phyloP scores from a whole-genome alignment of 2,113 vertebrate genomes.

The Martes martes region DNA sequence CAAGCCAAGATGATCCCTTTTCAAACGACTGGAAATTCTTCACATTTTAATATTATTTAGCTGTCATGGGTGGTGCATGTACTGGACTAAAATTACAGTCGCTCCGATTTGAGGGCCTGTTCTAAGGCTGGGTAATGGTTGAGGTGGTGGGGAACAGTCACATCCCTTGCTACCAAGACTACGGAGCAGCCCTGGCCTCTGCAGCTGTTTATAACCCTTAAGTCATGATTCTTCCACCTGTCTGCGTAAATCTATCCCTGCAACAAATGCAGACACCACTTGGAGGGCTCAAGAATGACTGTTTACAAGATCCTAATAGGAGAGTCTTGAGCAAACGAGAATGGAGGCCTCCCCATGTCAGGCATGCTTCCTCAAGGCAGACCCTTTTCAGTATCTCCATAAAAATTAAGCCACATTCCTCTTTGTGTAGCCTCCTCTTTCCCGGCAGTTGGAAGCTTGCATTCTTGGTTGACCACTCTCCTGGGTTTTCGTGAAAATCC shows the following conservation, averaged over 20 bases:
- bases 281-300: slow-evolving; percentile 57
- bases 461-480: background rate
- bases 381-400: background rate
- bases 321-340: slow-evolving; percentile 55
- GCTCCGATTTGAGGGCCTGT: slow-evolving; percentile 38
- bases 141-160: background rate
- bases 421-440: background rate
- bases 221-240: slow-evolving; percentile 78
- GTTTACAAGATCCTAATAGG: background rate
- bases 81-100: slow-evolving; percentile 39
- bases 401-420: background rate
- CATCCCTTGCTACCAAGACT: background rate
- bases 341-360: background rate
- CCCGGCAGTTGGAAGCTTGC: background rate
- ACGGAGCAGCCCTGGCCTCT: slow-evolving; percentile 49
- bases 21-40: slow-evolving; percentile 29
- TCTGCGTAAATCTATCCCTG: slow-evolving; percentile 72
- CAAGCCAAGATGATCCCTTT: background rate
- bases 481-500: background rate
- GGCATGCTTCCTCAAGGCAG: background rate
- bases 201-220: slow-evolving; percentile 78
- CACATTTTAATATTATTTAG: slow-evolving; percentile 36
- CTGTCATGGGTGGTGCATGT: background rate
- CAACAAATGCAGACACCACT: slow-evolving; percentile 68
- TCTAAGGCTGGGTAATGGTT: slow-evolving; percentile 39